Evolutionary conservation across 1,140 invertebrate species (phyloP).

Genomic region (Brachystomella parvula): DNA sequence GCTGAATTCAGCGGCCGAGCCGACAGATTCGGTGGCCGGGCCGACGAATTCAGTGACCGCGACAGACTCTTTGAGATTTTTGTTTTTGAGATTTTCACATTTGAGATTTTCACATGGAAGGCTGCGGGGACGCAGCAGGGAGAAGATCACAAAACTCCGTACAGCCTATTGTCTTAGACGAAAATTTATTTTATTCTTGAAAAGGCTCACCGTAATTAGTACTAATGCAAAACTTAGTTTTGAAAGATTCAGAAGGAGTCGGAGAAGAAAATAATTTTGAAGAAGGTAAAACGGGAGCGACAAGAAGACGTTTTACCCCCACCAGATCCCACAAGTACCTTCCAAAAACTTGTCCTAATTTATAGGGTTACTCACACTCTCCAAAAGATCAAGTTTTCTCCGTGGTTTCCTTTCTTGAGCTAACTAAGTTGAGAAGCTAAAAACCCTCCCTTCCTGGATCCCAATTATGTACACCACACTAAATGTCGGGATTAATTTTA

Average conservation of each 20-base stretch:
- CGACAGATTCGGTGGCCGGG: too few relatives aligned
- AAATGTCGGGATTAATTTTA: conserved; percentile 28
- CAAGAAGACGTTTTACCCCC: neutral
- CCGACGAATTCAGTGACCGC: too few relatives aligned
- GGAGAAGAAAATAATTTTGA: neutral
- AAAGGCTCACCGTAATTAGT: too few relatives aligned
- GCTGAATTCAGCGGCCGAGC: too few relatives aligned
- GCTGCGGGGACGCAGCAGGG: too few relatives aligned
- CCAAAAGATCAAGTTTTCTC: conserved; percentile 2
- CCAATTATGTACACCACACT: conserved; percentile 24
- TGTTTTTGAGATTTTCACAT: too few relatives aligned
- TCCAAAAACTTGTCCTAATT: conserved; percentile 10
- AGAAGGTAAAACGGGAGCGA: neutral
- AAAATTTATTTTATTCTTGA: too few relatives aligned
- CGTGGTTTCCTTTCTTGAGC: neutral
- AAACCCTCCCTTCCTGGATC: neutral
- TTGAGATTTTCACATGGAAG: too few relatives aligned
- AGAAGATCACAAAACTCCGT: too few relatives aligned
- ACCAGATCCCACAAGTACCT: conserved; percentile 1
- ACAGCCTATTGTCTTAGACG: too few relatives aligned
- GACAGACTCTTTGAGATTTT: too few relatives aligned
- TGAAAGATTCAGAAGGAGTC: neutral
- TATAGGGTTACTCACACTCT: neutral
- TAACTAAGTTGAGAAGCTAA: conserved; percentile 1
- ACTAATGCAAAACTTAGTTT: neutral